Percentiles rank a stretch among this genome's conserved stretches.
These are phyloP conservation scores for Trachurus trachurus DNA, from an alignment of 2,797 vertebrate genomes.

Conservation along the genomic window DNA sequence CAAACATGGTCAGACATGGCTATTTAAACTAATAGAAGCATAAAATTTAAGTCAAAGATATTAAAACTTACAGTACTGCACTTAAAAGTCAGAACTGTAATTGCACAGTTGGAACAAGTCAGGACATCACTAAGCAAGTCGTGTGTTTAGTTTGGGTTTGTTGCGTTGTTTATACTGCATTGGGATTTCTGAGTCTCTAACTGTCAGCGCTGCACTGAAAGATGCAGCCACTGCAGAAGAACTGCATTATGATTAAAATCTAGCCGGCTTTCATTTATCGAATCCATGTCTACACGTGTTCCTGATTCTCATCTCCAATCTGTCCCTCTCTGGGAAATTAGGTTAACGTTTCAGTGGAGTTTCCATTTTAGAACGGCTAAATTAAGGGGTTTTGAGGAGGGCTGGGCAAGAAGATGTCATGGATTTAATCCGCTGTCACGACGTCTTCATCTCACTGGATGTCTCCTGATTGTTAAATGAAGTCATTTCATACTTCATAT, in stretches of 20 bases:
- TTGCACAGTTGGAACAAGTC: constrained; percentile 50
- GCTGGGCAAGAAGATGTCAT: constrained; percentile 55
- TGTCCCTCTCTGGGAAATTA: constrained; percentile 72
- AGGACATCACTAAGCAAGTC: constrained; percentile 36
- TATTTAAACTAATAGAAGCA: constrained; percentile 43
- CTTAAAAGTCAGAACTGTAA: constrained; percentile 47
- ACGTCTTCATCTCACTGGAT: constrained; percentile 64
- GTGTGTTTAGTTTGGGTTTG: constrained; percentile 51
- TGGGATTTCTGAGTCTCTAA: constrained; percentile 29
- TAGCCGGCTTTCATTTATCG: constrained; percentile 64
- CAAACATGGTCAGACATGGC: constrained; percentile 28
- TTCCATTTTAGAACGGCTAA: constrained; percentile 77
- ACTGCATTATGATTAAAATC: constrained; percentile 71
- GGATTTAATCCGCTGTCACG: constrained; percentile 51
- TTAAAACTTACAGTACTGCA: constrained; percentile 22
- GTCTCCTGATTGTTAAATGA: constrained; percentile 44
- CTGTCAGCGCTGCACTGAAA: constrained; percentile 41
- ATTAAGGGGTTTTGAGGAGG: constrained; percentile 64
- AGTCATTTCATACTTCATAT: constrained; percentile 61
- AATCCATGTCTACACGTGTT: constrained; percentile 73
- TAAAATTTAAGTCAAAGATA: constrained; percentile 46
- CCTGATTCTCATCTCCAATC: constrained; percentile 69
- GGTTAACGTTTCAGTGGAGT: constrained; percentile 74
- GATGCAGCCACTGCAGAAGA: constrained; percentile 60
- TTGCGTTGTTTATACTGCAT: constrained; percentile 49